These are phyloP conservation scores for Chouioia cunea DNA, from an alignment of 2,888 invertebrate genomes.

Conservation along the genomic window DNA sequence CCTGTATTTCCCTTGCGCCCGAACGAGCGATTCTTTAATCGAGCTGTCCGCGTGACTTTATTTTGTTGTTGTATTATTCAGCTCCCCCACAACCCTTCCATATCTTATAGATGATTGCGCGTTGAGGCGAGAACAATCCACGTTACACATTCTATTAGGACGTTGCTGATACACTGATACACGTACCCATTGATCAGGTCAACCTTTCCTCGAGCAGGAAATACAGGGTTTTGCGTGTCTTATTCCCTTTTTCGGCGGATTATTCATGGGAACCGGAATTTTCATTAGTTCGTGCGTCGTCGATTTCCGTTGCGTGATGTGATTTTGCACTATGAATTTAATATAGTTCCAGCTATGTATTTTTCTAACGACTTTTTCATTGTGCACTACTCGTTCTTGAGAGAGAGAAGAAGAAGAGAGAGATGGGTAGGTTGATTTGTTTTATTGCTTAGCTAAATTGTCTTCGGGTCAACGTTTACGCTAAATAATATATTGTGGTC, in stretches of 20 bases:
- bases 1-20: constrained; percentile 18
- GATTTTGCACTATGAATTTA: too few species aligned
- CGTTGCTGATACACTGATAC: neutral
- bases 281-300: constrained; percentile 19
- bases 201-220: constrained; percentile 3
- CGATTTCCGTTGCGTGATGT: neutral
- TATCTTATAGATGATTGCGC: neutral
- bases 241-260: neutral
- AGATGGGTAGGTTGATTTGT: too few species aligned
- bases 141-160: constrained; percentile 29
- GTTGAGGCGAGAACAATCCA: neutral
- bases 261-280: constrained; percentile 17
- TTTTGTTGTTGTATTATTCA: constrained; percentile 2
- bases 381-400: too few species aligned
- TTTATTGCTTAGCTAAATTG: too few species aligned
- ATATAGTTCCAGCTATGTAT: too few species aligned
- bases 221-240: constrained; percentile 7
- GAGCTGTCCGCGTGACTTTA: constrained; percentile 1
- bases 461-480: too few species aligned
- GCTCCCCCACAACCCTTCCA: neutral
- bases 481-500: too few species aligned
- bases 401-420: too few species aligned
- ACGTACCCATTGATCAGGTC: too few species aligned
- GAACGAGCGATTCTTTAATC: constrained; percentile 28
- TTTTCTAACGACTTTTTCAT: too few species aligned